phyloP scores from a whole-genome alignment of 2,888 invertebrate species.

The Formica aserva region DNA sequence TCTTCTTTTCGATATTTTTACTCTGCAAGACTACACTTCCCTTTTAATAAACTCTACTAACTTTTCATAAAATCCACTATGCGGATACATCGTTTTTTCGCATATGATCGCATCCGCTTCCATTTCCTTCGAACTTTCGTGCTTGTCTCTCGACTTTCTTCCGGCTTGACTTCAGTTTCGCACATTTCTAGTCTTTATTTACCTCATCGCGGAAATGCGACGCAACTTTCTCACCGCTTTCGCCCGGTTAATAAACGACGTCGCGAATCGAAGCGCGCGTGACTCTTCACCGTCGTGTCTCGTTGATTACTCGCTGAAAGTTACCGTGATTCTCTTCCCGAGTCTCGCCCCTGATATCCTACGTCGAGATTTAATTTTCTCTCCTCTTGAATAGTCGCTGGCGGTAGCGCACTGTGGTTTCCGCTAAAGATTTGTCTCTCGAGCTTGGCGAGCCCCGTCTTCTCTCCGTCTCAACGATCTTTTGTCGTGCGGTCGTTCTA shows the following conservation, averaged over 20 bases:
- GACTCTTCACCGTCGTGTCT: slow-evolving; percentile 1
- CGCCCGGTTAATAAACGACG: slow-evolving; percentile 1
- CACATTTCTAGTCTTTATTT: slow-evolving; percentile 21
- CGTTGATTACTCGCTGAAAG: slow-evolving; percentile 39
- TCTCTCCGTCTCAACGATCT: slow-evolving; percentile 34
- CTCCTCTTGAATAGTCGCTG: slow-evolving; percentile 53
- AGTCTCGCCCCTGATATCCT: neutral
- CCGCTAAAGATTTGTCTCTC: slow-evolving; percentile 55
- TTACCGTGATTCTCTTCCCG: slow-evolving; percentile 5
- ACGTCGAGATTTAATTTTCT: slow-evolving; percentile 63
- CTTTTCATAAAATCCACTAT: neutral
- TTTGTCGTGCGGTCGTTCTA: slow-evolving; percentile 51
- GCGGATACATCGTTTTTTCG: slow-evolving; percentile 25
- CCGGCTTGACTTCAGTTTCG: slow-evolving; percentile 7
- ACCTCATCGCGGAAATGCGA: slow-evolving; percentile 21
- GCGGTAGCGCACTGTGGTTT: slow-evolving; percentile 60
- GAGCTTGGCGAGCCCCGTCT: slow-evolving; percentile 23
- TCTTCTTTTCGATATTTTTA: neutral
- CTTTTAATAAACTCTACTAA: slow-evolving; percentile 24
- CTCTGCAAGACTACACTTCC: neutral
- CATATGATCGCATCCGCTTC: slow-evolving; percentile 44
- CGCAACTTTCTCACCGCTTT: slow-evolving; percentile 21
- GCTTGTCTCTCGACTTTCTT: slow-evolving; percentile 30
- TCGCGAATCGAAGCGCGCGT: slow-evolving; percentile 34
- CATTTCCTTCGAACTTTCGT: slow-evolving; percentile 35